Evolutionary conservation across 2,888 invertebrate species (phyloP), one percentile per base, ranked within the genome.

Genomic region (Cataglyphis albicans): DNA sequence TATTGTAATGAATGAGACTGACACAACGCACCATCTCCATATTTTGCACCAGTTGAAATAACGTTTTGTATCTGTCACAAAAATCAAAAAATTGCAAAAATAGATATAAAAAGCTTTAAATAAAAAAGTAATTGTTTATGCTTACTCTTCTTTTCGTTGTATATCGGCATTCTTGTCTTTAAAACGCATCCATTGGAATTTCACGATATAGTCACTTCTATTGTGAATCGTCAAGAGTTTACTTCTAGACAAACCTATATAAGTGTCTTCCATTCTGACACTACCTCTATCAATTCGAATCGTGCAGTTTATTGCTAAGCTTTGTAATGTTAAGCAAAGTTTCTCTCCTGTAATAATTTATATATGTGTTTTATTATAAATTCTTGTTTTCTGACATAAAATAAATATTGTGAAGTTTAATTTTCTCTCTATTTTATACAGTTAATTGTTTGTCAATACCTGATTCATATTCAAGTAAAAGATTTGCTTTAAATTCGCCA

Each of bases 151-250:
- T 81, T 80, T 91, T 85, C 88, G 84, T 44, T 91, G 90, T 93
- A 96, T 95, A 55, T 95, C 93, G 68, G 93, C 94, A 29, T 95
- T 92, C 41, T 92, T 55, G 21, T 89, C 95, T 55, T 95, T 94
- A 86, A 96, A 95, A 85, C 95, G 95, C 95, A 96, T 96, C 95
- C 96, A 97, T 88, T 95, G 95, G 88, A 95, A 97, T 0, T 95
- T 95, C 1, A 96, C 93, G 6, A 95, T 59, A 86, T 96, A 95
- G 41, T 95, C 92, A 18, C 96, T 96, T 84, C 95, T 95, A 90
- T 97, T 97, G 21, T 92, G 92, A 67, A 97, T 94, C 86, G 95
- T 95, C 32, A 96, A 92, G 0, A 93, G 94, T 86, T 95, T 95
- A 80, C 96, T 95, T 18, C 95, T 95, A 68, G 95, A 95, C 93